Evolutionary conservation across 2,113 vertebrate species (phyloP).

Genomic region (Sus scrofa): DNA sequence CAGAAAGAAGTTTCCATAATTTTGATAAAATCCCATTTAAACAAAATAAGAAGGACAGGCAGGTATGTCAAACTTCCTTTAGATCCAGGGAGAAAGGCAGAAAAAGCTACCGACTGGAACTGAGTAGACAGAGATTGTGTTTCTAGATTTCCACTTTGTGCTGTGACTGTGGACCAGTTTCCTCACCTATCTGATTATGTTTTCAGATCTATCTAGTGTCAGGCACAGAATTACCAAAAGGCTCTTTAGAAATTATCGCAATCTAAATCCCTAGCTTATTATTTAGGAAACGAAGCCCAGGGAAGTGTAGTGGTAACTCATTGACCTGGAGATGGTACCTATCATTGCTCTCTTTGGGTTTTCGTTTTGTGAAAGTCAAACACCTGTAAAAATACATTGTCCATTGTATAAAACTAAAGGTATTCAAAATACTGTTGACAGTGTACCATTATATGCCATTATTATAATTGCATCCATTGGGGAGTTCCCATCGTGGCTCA

Average conservation of each 20-base stretch:
- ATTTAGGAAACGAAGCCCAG: neutral
- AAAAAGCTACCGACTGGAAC: neutral
- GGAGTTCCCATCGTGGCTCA: too few relatives aligned
- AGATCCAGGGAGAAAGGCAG: neutral
- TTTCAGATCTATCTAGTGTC: neutral
- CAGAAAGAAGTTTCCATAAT: neutral
- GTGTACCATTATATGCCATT: neutral
- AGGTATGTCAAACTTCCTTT: neutral
- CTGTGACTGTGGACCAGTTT: neutral
- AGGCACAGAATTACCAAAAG: neutral
- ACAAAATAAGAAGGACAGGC: neutral
- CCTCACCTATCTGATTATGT: neutral
- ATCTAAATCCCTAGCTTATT: neutral
- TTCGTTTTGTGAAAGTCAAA: slow-evolving; percentile 51
- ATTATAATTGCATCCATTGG: neutral
- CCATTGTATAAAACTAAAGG: neutral
- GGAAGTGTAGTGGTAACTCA: neutral
- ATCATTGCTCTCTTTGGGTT: neutral
- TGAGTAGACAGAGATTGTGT: neutral
- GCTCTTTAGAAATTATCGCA: neutral
- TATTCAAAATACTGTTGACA: neutral
- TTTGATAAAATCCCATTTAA: slow-evolving; percentile 6
- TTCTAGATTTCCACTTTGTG: neutral
- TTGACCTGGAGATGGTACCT: neutral
- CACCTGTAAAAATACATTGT: neutral